These are phyloP conservation scores for Cydia fagiglandana DNA, from an alignment of 1,140 invertebrate species.

Conservation along the genomic window DNA sequence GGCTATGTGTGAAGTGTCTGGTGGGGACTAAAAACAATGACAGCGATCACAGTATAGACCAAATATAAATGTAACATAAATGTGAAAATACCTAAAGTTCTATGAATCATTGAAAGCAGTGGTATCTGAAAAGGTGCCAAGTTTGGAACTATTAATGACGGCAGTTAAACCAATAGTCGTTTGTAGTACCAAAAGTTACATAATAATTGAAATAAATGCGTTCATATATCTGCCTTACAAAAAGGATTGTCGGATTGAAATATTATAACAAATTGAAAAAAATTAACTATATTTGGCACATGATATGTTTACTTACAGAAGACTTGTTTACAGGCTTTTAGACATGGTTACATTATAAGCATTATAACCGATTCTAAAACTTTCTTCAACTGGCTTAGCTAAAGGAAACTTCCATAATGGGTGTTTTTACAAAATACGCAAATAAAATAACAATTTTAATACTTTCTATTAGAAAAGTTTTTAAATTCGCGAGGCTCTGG, in stretches of 20 bases:
- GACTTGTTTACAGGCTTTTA: too few species aligned
- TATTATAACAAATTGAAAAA: background rate
- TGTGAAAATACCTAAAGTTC: background rate
- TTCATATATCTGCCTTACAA: background rate
- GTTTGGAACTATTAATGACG: too few species aligned
- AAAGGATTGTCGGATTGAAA: background rate
- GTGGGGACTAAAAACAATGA: too few species aligned
- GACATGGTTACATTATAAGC: background rate
- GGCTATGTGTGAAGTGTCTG: too few species aligned
- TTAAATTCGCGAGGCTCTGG: conserved; percentile 10
- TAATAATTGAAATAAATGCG: background rate
- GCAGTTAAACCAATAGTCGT: too few species aligned
- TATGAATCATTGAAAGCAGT: background rate
- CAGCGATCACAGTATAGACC: too few species aligned
- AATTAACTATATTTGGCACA: too few species aligned
- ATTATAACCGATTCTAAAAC: background rate
- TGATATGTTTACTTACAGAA: too few species aligned
- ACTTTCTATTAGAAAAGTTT: conserved; percentile 25
- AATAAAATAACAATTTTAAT: conserved; percentile 25
- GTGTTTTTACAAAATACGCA: conserved; percentile 9
- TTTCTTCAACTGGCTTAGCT: background rate
- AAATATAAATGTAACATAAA: background rate
- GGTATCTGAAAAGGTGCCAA: too few species aligned
- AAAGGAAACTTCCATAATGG: background rate
- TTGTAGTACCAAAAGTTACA: background rate